Conservation (phyloP, 2,113 vertebrate genomes). For the Coracopsis vasa region DNA sequence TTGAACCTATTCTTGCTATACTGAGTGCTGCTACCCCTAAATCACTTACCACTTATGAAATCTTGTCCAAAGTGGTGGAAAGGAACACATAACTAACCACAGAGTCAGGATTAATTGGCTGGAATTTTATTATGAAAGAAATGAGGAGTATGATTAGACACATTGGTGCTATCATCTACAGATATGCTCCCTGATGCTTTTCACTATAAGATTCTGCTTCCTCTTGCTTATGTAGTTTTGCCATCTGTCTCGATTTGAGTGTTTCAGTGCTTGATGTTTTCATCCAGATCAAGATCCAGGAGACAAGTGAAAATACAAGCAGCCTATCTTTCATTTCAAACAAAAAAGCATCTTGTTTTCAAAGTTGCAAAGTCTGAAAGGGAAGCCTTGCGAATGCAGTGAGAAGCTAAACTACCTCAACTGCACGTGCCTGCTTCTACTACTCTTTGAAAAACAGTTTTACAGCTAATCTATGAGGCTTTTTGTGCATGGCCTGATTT, state of each 20-base stretch:
- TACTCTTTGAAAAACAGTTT: background rate
- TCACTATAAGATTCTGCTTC: constrained; percentile 4
- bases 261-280: constrained; percentile 26
- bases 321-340: constrained; percentile 5
- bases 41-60: background rate
- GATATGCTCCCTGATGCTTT: constrained; percentile 4
- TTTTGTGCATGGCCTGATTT: constrained; percentile 12
- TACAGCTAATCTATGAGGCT: background rate
- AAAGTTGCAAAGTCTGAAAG: background rate
- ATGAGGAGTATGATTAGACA: background rate
- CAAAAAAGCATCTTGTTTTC: background rate
- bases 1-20: background rate
- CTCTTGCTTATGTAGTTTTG: constrained; percentile 17
- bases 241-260: constrained; percentile 21
- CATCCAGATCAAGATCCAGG: constrained; percentile 31
- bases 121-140: background rate
- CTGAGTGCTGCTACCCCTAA: background rate
- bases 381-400: background rate
- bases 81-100: background rate
- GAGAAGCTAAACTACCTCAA: background rate
- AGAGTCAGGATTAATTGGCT: background rate
- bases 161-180: constrained; percentile 11
- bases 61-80: background rate
- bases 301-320: constrained; percentile 29
- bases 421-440: background rate